Conservation (phyloP, 1,140 invertebrate genomes). For the Ephestia elutella region DNA sequence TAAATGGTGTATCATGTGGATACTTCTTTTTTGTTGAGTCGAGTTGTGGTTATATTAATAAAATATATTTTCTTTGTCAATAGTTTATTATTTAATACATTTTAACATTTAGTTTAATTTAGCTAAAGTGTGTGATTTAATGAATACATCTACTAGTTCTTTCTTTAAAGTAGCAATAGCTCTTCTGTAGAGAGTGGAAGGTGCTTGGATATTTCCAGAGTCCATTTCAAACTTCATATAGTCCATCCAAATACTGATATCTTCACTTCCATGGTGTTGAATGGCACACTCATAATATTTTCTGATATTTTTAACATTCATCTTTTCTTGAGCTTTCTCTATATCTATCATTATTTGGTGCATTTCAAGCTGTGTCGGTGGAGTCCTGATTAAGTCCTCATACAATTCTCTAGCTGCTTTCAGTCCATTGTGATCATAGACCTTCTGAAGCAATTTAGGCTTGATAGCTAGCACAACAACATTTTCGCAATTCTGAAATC, state of each 20-base stretch:
- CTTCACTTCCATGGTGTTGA: constrained; percentile 51
- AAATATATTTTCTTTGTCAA: constrained; percentile 60
- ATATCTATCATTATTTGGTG: constrained; percentile 57
- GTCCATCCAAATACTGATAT: constrained; percentile 54
- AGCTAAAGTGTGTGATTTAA: constrained; percentile 53
- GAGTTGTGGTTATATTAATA: constrained; percentile 58
- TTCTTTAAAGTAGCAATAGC: constrained; percentile 54
- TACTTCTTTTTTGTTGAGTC: constrained; percentile 57
- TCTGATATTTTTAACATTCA: constrained; percentile 43
- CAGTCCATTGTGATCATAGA: constrained; percentile 55
- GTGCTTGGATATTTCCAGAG: constrained; percentile 38
- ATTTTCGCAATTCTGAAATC: constrained; percentile 57
- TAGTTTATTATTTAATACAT: constrained; percentile 24
- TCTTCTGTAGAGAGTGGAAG: constrained; percentile 54
- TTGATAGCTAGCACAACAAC: constrained; percentile 47
- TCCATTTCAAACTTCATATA: constrained; percentile 60
- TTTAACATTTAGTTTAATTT: constrained; percentile 41
- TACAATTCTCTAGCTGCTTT: constrained; percentile 57
- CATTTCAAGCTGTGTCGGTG: constrained; percentile 55
- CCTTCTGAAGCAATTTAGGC: constrained; percentile 59
- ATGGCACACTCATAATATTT: constrained; percentile 59
- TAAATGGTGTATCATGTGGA: constrained; percentile 66
- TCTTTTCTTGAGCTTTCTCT: constrained; percentile 51
- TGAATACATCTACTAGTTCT: constrained; percentile 59
- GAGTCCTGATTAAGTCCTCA: constrained; percentile 57